phyloP scores from a whole-genome alignment of 2,113 vertebrate species.

The Gallinago undulata region DNA sequence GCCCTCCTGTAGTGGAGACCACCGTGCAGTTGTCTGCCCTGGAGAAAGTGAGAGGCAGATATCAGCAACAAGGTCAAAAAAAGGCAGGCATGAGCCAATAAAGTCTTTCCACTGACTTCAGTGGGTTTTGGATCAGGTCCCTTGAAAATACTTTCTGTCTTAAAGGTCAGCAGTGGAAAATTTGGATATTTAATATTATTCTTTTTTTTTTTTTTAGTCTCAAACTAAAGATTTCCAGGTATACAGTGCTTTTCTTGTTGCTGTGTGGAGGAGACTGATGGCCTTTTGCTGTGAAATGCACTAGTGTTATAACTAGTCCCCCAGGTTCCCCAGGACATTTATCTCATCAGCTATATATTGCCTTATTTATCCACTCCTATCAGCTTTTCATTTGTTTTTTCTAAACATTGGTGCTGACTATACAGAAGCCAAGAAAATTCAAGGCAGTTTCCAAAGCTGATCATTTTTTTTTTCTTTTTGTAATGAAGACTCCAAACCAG shows the following conservation, averaged over 20 bases:
- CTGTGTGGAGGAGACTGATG: not conserved
- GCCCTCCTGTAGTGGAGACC: not conserved
- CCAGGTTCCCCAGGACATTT: not conserved
- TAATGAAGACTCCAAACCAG: conserved; percentile 1
- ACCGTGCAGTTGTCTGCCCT: fast-evolving
- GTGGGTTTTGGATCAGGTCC: not conserved
- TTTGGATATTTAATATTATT: not conserved
- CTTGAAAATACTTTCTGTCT: not conserved
- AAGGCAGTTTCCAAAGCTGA: not conserved
- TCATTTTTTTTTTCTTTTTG: conserved; percentile 2
- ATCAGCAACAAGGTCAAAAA: not conserved
- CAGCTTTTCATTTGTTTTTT: not conserved
- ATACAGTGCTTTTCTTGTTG: not conserved
- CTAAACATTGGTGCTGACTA: not conserved
- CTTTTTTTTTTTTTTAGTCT: not conserved
- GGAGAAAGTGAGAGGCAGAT: not conserved
- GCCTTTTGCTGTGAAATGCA: not conserved
- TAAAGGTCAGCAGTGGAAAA: not conserved
- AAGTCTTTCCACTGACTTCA: not conserved
- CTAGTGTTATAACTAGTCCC: not conserved
- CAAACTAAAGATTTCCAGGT: not conserved
- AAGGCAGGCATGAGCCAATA: not conserved
- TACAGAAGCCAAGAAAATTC: conserved; percentile 19
- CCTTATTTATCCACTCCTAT: conserved; percentile 14
- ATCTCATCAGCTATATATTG: not conserved